Conservation (phyloP, 2,113 vertebrate genomes). For the Scomber japonicus region DNA sequence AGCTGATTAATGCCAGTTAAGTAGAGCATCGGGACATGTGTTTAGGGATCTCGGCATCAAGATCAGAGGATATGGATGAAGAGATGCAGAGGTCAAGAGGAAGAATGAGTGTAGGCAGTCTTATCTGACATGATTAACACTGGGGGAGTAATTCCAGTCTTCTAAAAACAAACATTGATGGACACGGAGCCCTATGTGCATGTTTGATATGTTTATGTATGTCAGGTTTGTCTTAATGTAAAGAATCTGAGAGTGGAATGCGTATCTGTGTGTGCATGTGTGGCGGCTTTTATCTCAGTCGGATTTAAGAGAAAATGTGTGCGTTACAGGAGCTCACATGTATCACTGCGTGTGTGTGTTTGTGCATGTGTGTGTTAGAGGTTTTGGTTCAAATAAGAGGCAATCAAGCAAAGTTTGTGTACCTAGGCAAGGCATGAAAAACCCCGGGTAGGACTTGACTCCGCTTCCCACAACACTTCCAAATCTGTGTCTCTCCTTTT, state of each 20-base stretch:
- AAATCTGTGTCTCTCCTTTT: slow-evolving; percentile 28
- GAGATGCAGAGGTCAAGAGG: slow-evolving; percentile 5
- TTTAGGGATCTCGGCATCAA: slow-evolving; percentile 17
- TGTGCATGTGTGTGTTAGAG: slow-evolving; percentile 54
- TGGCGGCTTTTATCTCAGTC: background rate
- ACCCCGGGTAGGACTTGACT: slow-evolving; percentile 34
- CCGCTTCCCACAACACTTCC: slow-evolving; percentile 62
- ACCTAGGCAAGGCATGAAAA: slow-evolving; percentile 72
- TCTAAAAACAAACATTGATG: slow-evolving; percentile 60
- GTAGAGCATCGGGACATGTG: slow-evolving; percentile 4
- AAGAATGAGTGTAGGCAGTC: slow-evolving; percentile 20
- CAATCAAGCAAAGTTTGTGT: slow-evolving; percentile 80
- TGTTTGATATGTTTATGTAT: slow-evolving; percentile 14
- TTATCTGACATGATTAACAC: slow-evolving; percentile 18
- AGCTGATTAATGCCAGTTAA: slow-evolving; percentile 24
- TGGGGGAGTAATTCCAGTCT: slow-evolving; percentile 13
- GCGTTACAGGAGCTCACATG: slow-evolving; percentile 43
- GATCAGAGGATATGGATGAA: slow-evolving; percentile 23
- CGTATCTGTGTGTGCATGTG: background rate
- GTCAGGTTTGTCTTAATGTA: slow-evolving; percentile 23
- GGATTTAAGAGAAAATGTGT: slow-evolving; percentile 22
- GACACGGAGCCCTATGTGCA: slow-evolving; percentile 29
- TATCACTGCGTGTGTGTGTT: slow-evolving; percentile 54
- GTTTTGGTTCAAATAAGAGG: slow-evolving; percentile 70
- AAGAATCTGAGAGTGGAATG: slow-evolving; percentile 14